Conservation (phyloP, 2,888 invertebrate genomes). For the Tetragonula carbonaria region DNA sequence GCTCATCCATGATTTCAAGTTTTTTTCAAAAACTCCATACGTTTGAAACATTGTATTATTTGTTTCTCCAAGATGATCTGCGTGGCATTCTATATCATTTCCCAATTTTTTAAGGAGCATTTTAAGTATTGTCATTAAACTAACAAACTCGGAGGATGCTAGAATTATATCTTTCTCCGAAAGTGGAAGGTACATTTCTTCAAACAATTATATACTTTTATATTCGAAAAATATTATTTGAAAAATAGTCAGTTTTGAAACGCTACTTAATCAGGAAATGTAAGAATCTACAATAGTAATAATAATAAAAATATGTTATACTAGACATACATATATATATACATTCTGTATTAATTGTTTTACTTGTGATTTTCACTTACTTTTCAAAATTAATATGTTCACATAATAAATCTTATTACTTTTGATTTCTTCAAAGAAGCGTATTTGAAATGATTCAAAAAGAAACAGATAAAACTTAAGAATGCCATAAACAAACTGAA, state of each 20-base stretch:
- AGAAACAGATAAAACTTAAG: not conserved
- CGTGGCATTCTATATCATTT: not conserved
- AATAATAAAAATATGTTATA: not conserved
- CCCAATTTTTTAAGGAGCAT: not conserved
- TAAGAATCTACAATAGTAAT: not conserved
- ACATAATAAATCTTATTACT: too few species aligned
- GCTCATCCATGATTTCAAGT: not conserved
- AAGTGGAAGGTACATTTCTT: conserved; percentile 16
- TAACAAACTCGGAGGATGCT: not conserved
- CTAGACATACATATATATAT: not conserved
- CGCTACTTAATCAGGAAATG: not conserved
- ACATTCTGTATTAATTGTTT: not conserved
- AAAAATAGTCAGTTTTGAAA: not conserved
- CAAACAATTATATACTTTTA: not conserved
- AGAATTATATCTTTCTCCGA: conserved; percentile 3
- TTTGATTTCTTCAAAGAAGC: not conserved
- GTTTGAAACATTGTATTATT: too few species aligned
- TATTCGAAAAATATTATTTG: not conserved
- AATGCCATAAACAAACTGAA: conserved; percentile 4
- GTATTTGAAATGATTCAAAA: not conserved
- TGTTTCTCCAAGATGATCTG: too few species aligned
- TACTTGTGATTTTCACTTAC: not conserved
- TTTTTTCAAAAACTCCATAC: not conserved
- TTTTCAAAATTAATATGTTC: not conserved
- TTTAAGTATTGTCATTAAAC: not conserved